Evolutionary conservation across 1,140 invertebrate genomes (phyloP), one percentile per base, ranked within the genome.

Genomic region (Drosophila athabasca): DNA sequence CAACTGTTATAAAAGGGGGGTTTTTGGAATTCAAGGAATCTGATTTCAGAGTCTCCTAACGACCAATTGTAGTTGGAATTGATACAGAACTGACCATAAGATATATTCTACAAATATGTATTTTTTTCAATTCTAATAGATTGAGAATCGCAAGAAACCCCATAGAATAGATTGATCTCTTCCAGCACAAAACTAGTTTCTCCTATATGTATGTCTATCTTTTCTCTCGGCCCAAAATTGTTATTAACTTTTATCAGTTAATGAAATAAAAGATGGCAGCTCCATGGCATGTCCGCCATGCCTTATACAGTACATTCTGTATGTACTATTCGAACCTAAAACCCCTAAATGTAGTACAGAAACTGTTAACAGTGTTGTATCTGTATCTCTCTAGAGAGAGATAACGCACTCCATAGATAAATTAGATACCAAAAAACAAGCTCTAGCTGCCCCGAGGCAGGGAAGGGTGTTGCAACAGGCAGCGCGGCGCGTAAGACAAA

Each of bases 391-490:
- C 60, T 51, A 52, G 17, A 24, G 13, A 45, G 9, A 52, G 83
- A 66, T 58, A 59, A 45, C 59, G 66, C 54, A 67, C 68, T 49
- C 26, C 46, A 46, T 44, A 74, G 75, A 72, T 48, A 71, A 62
- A 71, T 31, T 75, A 75, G 62, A 75, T 75, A 75, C 53, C 52
- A 67, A 75, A 39, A 11, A 35, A 11, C 4, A 39, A 39, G 11
- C 11, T 39, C 11, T 39, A 50, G 17, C 39, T 62, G 55, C 59
- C 55, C 54, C 79, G 35, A 39, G 11, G 11, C 35, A 39, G 24
- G 24, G 24, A 5, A 69, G 79, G 74, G 81, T 83, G 80, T 74
- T 67, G 73, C 77, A 84, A 84, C 79, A 75, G 79, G 65, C 68
- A 79, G 31, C 31, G 31, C 31, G 9, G 3, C 53, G 29, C 7